phyloP scores from a whole-genome alignment of 2,113 vertebrate genomes.

The Orthochromis indermauri region DNA sequence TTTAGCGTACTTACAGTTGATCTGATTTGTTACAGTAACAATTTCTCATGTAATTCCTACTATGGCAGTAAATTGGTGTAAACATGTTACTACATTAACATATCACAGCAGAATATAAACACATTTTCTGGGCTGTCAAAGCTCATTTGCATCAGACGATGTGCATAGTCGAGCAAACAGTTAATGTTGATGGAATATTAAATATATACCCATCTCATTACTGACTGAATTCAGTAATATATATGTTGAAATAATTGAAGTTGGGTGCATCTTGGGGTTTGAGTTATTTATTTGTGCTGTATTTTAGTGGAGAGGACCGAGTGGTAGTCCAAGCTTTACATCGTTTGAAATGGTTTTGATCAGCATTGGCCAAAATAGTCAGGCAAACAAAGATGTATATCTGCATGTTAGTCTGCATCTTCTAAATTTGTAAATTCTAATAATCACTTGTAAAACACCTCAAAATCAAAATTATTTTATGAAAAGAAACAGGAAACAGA shows the following conservation, averaged over 20 bases:
- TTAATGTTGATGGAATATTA: background rate
- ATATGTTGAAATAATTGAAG: background rate
- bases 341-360: background rate
- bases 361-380: background rate
- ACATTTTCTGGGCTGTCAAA: background rate
- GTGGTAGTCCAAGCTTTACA: background rate
- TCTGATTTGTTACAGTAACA: slow-evolving; percentile 2
- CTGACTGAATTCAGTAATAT: background rate
- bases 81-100: background rate
- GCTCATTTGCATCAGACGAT: background rate
- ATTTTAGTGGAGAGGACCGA: background rate
- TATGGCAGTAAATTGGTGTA: background rate
- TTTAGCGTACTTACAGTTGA: background rate
- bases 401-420: background rate
- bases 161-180: background rate
- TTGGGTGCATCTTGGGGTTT: background rate
- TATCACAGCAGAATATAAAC: background rate
- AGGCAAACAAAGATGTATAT: background rate
- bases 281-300: background rate
- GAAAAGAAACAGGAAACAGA: background rate
- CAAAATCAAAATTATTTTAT: background rate
- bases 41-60: background rate
- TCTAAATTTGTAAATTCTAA: background rate
- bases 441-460: background rate
- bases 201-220: background rate